Evolutionary conservation across 2,797 vertebrate genomes (phyloP).

Genomic region (Sarcophilus harrisii): DNA sequence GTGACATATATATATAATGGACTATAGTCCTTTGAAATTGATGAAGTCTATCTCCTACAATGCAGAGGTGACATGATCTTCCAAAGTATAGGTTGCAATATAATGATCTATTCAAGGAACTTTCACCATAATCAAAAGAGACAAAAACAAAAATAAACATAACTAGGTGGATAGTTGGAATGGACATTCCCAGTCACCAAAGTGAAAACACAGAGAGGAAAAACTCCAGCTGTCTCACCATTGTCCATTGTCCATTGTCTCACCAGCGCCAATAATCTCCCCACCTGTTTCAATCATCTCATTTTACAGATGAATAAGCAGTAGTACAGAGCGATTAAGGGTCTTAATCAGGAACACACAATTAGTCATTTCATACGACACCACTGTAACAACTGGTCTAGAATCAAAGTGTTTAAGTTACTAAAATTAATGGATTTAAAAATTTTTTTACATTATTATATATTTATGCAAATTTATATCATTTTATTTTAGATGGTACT

Average conservation of each 20-base stretch:
- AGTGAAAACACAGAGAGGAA: too few species aligned
- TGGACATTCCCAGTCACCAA: too few species aligned
- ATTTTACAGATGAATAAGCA: neutral
- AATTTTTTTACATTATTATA: slow-evolving; percentile 2
- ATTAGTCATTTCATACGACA: neutral
- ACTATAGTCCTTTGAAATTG: neutral
- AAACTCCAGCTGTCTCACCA: too few species aligned
- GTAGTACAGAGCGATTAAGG: neutral
- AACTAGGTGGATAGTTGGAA: neutral
- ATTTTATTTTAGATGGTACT: slow-evolving; percentile 72
- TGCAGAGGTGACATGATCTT: neutral
- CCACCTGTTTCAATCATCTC: neutral
- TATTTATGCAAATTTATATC: slow-evolving; percentile 60
- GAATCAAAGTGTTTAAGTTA: slow-evolving; percentile 47
- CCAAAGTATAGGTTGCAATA: slow-evolving; percentile 41
- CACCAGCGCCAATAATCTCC: too few species aligned
- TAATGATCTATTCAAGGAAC: neutral
- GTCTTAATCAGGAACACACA: neutral
- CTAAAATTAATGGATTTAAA: slow-evolving; percentile 32
- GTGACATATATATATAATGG: neutral
- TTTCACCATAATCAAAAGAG: slow-evolving; percentile 46
- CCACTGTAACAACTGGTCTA: neutral
- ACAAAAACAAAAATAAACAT: slow-evolving; percentile 34
- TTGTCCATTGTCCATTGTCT: too few species aligned
- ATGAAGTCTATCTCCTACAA: too few species aligned